phyloP scores from a whole-genome alignment of 1,140 invertebrate genomes.

The Sitodiplosis mosellana region DNA sequence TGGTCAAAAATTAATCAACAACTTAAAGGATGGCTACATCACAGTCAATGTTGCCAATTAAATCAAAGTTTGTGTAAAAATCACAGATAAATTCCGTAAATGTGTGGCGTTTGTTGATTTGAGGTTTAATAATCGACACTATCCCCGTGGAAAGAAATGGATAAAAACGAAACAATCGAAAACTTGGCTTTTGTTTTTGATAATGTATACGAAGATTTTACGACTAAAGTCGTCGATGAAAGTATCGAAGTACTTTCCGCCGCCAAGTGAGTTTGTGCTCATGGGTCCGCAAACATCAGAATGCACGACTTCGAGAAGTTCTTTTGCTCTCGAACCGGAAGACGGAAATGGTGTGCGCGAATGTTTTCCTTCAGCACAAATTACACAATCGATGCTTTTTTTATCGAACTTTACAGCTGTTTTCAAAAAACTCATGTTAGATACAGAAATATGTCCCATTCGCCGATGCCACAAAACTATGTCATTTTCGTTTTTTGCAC shows the following conservation, averaged over 20 bases:
- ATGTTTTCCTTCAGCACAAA: background rate
- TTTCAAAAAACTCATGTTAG: constrained; percentile 7
- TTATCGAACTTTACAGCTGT: background rate
- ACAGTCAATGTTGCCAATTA: no score
- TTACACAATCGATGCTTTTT: background rate
- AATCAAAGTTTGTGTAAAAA: no score
- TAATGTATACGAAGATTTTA: constrained; percentile 13
- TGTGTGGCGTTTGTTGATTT: no score
- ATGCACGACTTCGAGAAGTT: constrained; percentile 19
- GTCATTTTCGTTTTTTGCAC: background rate
- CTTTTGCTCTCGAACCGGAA: constrained; percentile 7
- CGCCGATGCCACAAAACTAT: constrained; percentile 9
- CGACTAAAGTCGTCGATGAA: constrained; percentile 19
- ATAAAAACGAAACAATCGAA: constrained; percentile 11
- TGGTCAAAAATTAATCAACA: no score
- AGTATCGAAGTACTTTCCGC: constrained; percentile 12
- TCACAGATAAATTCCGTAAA: no score
- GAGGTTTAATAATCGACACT: no score
- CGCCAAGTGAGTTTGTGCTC: constrained; percentile 9
- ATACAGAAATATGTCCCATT: constrained; percentile 9
- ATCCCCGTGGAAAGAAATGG: no score
- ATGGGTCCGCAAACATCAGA: constrained; percentile 25
- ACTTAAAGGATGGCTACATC: no score
- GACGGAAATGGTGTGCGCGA: constrained; percentile 5
- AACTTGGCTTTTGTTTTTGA: constrained; percentile 16